Base-by-base conservation (phyloP, 2,113 vertebrate species). In the Podiceps cristatus region DNA sequence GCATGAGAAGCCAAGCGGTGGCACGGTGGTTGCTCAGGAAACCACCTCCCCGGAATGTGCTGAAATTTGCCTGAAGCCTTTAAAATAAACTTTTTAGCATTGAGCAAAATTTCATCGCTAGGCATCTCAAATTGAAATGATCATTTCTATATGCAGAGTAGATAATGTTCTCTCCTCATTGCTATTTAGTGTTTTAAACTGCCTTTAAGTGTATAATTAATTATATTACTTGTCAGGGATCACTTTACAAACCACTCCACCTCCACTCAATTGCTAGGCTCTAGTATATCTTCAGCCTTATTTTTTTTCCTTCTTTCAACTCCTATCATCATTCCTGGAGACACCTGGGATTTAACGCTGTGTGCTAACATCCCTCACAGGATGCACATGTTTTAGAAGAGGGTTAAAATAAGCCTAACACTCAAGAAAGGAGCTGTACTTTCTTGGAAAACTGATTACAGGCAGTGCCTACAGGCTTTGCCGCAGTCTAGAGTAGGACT, bases 141-240 rank as follows among this genome's bases (percentile, higher is more conserved):
- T 52, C 18, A 42, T 50, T 88, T 58, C 85, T 77, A 42, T 11
- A 50, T 5, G 71, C 58, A 62, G 62, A 53, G 88, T 1, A 90
- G 90, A 37, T 52, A 31, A 93, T 58, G 71, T 40, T 90, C 88
- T 73, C 59, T 76, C 74, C 74, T 76, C 33, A 3, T 42, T 37
- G 63, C 78, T 90, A 42, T 68, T 92, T 66, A 58, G 66, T 45
- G 53, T 42, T 94, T 92, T 80, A 66, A 97, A 92, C 37, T 55
- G 55, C 82, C 81, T 95, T 73, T 53, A 79, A 88, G 74, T 29
- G n/a, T 47, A 10, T 55, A 93, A 93, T 94, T 92, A 88, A 96
- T 93, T 45, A 47, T 49, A 49, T 83, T 69, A 82, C 86, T 76
- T 83, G 82, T 86, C 85, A 88, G 63, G 42, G 82, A 94, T 95